Conservation (phyloP, 2,113 vertebrate species). For the Sceloporus undulatus region DNA sequence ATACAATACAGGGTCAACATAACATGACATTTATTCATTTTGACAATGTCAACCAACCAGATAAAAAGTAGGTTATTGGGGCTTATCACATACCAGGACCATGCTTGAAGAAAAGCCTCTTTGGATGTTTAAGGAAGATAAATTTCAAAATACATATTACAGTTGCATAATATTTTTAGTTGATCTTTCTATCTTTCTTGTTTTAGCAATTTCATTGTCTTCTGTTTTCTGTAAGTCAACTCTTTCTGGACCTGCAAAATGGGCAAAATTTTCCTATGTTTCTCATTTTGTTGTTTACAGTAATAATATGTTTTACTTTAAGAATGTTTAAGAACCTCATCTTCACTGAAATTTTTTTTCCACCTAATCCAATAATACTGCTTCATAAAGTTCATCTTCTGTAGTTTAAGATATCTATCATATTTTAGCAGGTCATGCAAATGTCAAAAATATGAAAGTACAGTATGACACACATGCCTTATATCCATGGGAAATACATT, state of each 20-base stretch:
- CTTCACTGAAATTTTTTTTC: not conserved
- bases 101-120: not conserved
- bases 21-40: conserved; percentile 37
- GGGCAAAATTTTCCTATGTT: not conserved
- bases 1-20: conserved; percentile 18
- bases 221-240: not conserved
- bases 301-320: conserved; percentile 8
- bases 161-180: accelerated
- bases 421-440: not conserved
- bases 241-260: not conserved
- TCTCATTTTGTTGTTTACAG: not conserved
- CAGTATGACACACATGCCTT: no score
- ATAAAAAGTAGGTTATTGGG: conserved; percentile 52
- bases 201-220: not conserved
- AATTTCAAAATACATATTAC: not conserved
- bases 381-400: not conserved
- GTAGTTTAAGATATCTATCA: not conserved
- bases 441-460: not conserved
- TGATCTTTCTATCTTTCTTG: not conserved
- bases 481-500: no score
- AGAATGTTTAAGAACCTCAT: not conserved
- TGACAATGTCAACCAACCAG: conserved; percentile 44
- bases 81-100: conserved; percentile 20
- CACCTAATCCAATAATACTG: not conserved
- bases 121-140: not conserved